Evolutionary conservation across 1,140 invertebrate genomes (phyloP), one percentile per base, ranked within the genome.

Genomic region (Apocrypta bakeri): DNA sequence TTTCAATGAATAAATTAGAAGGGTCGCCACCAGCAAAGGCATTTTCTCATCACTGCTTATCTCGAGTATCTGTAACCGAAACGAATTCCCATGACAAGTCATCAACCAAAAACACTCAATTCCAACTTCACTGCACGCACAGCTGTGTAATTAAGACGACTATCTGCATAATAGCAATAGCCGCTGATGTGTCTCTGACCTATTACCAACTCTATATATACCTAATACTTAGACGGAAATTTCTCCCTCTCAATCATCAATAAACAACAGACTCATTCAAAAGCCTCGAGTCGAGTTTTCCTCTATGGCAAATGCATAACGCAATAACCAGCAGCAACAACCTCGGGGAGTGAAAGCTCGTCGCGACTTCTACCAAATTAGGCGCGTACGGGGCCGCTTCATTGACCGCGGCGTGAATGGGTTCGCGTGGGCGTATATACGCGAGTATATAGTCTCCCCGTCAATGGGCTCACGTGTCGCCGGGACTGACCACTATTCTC

Each of bases 341-440:
- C 48, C 48, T 56, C 48, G 48, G 25, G 61, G 56, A 66, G 76
- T 48, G 76, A 78, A 78, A 78, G 76, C 64, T 27, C 24, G 31
- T 61, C 76, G 61, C 63, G 56, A 42, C 40, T 48, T 69, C 31
- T n/a, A 40, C 77, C 77, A 79, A 79, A 79, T 79, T 79, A 71
- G 77, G 77, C 25, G 29, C 75, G 75, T 37, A 40, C 17, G n/a
- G 61, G 24, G 27, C 21, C 14, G 64, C 33, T 48, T 78, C 76
- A 69, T 77, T 68, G 76, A 78, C 76, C 37, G 56, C 1, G 17
- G 27, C 48, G 48, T 61, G 73, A 75, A 63, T 63, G 73, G 48
- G 14, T 33, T 24, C 24, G 64, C 76, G 76, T 78, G 64, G 76
- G 76, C 37, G 63, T 37, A 11, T 48, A 48, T 48, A 48, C 42